Conservation (phyloP, 2,113 vertebrate genomes). For the Nesospiza acunhae region DNA sequence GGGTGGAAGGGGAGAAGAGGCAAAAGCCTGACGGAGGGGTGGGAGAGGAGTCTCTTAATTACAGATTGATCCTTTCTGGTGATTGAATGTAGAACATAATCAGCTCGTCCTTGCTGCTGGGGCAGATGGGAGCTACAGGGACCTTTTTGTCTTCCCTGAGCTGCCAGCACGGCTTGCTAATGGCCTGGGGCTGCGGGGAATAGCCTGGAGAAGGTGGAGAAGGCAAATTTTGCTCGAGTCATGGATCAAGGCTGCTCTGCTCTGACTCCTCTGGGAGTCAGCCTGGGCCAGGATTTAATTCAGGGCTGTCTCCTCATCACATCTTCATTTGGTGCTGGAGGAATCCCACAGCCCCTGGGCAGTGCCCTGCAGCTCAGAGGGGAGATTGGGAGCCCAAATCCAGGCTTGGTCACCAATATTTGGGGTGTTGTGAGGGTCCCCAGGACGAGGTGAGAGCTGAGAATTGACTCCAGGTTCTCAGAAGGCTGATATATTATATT, state of each 20-base stretch:
- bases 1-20: neutral
- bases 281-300: neutral
- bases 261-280: neutral
- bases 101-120: conserved; percentile 38
- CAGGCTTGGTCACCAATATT: no score
- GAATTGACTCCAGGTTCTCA: no score
- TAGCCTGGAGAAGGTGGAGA: neutral
- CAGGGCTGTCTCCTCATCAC: neutral
- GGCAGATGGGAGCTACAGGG: neutral
- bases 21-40: neutral
- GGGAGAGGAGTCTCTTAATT: conserved; percentile 65
- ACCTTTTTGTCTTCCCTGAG: neutral
- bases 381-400: neutral
- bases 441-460: no score
- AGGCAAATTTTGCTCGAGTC: neutral
- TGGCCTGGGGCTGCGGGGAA: neutral
- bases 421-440: no score
- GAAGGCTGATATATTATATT: no score
- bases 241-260: neutral
- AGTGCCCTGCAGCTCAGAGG: neutral
- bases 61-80: conserved; percentile 69
- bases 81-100: conserved; percentile 62
- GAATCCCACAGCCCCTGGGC: neutral
- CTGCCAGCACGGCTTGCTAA: neutral
- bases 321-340: neutral